Conservation (phyloP, 1,140 invertebrate species). For the honey bee (Apis mellifera) region DNA sequence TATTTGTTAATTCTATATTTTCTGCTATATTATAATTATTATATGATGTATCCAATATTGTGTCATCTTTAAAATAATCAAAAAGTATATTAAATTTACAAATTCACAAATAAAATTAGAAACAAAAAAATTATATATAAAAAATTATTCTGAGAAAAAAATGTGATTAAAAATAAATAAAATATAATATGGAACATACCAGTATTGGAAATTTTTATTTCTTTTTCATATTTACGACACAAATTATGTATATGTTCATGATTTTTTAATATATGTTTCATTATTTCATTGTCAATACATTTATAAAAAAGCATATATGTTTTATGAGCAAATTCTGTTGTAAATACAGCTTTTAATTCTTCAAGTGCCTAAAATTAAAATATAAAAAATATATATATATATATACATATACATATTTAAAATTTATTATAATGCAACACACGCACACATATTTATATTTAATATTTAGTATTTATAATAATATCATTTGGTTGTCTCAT, state of each 20-base stretch:
- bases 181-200: slow-evolving; percentile 58
- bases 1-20: slow-evolving; percentile 61
- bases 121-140: background rate
- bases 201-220: slow-evolving; percentile 59
- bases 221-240: slow-evolving; percentile 87
- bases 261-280: slow-evolving; percentile 89
- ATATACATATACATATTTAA: slow-evolving; percentile 19
- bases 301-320: slow-evolving; percentile 91
- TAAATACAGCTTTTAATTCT: slow-evolving; percentile 91
- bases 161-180: background rate
- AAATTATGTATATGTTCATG: slow-evolving; percentile 89
- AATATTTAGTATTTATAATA: background rate
- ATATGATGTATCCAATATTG: slow-evolving; percentile 15
- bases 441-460: no score
- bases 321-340: slow-evolving; percentile 90
- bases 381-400: background rate
- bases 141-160: background rate
- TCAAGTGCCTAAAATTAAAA: slow-evolving; percentile 83
- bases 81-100: background rate
- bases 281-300: slow-evolving; percentile 87
- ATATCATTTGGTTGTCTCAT: no score
- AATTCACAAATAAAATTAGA: background rate
- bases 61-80: slow-evolving; percentile 37
- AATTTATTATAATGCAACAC: background rate
- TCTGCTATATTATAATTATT: slow-evolving; percentile 49